These are phyloP conservation scores for Belonocnema kinseyi DNA, from an alignment of 1,140 invertebrate genomes.

Conservation along the genomic window DNA sequence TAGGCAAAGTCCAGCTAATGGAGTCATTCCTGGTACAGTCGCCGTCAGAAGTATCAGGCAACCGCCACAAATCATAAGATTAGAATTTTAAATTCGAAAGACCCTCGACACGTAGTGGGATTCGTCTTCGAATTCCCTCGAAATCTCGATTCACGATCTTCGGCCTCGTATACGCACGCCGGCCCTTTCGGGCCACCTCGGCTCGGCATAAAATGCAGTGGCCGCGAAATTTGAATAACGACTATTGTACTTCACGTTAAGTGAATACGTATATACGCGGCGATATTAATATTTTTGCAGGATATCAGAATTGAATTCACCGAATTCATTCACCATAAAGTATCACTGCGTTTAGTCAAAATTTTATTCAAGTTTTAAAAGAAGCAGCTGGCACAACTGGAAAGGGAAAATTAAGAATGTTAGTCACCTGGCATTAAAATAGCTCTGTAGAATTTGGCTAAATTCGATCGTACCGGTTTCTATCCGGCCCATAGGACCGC, in stretches of 20 bases:
- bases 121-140: constrained; percentile 63
- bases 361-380: neutral
- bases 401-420: neutral
- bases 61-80: constrained; percentile 74
- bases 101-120: constrained; percentile 56
- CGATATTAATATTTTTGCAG: constrained; percentile 31
- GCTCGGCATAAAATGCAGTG: constrained; percentile 61
- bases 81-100: constrained; percentile 74
- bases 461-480: too few species aligned
- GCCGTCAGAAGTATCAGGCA: constrained; percentile 58
- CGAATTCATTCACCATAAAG: constrained; percentile 21
- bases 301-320: constrained; percentile 27
- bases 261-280: constrained; percentile 38
- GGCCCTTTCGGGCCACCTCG: constrained; percentile 50
- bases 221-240: constrained; percentile 70
- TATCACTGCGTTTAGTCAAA: constrained; percentile 15
- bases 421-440: too few species aligned
- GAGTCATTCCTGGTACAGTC: constrained; percentile 70
- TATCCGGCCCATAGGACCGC: too few species aligned
- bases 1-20: constrained; percentile 69
- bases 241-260: constrained; percentile 63
- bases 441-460: too few species aligned
- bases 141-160: constrained; percentile 71
- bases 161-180: constrained; percentile 49
- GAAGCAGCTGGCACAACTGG: constrained; percentile 9